Base-by-base conservation (phyloP, 1,140 invertebrate genomes). In the Heliconius melpomene region DNA sequence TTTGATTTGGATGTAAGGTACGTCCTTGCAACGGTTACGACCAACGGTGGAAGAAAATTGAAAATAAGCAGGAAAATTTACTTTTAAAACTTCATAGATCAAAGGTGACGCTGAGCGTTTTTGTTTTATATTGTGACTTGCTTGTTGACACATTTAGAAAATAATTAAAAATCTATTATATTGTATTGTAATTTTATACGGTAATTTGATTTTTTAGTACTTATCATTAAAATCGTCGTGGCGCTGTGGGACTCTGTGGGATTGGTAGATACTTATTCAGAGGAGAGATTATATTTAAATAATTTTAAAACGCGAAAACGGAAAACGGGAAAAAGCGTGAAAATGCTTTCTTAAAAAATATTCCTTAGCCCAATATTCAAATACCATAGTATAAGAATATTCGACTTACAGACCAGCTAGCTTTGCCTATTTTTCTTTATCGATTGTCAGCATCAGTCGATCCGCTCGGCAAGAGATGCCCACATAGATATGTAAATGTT, bases 401-500 rank as follows among this genome's bases (percentile, higher is more conserved):
- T 57, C 54, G 23, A 23, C 20, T 23, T 23, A 57, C n/a, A 57
- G n/a, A 66, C n/a, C n/a, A 66, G 57, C n/a, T 66, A 66, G 57
- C 32, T 77, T 77, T 46, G 26, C 40, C 70, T 74, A 77, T 80
- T 80, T 80, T 77, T 74, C 75, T 80, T 75, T 77, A 77, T 80
- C 79, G 71, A 77, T 80, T 77, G 79, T 80, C 75, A 57, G 76
- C 46, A 75, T 75, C 70, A 72, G 71, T 46, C 46, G 75, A 80
- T 72, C 72, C 78, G 78, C 73, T 60, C 79, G 75, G 54, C 57
- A 75, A 66, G 76, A 78, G 80, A 75, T 79, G 78, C 66, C 79
- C 85, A 86, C 87, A 90, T 90, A 87, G 83, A 90, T 90, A 91
- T 91, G 89, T 88, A 90, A 90, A 91, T 91, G 85, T 88, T 91